A percentile compares a stretch with the other conserved stretches of the same genome.
Conservation (phyloP, 92 coral and sea anemone species). For the Porites evermanni region DNA sequence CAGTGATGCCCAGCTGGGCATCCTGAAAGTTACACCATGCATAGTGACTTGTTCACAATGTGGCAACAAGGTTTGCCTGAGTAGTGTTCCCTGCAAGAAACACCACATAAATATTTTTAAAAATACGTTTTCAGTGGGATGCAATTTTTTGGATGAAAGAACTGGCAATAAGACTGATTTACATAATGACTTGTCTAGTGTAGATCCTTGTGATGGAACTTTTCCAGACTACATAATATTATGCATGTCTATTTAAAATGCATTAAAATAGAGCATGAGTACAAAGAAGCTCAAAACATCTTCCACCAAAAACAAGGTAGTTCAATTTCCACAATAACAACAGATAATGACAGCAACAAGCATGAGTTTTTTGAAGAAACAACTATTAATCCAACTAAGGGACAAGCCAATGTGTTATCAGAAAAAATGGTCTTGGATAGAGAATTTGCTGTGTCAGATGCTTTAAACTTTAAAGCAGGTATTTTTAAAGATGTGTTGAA, state of each 20-base stretch:
- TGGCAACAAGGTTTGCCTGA: constrained; percentile 12
- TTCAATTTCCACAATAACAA: background rate
- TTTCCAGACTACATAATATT: background rate
- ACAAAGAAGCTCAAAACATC: constrained; percentile 20
- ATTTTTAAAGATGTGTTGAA: background rate
- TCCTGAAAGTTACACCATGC: constrained; percentile 32
- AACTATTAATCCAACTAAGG: background rate
- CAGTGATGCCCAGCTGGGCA: constrained; percentile 25
- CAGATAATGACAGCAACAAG: background rate
- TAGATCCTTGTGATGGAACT: too few relatives aligned
- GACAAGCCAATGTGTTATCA: background rate
- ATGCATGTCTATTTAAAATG: constrained; percentile 26
- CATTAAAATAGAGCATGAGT: constrained; percentile 27
- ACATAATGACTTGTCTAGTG: constrained; percentile 1
- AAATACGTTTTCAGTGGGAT: constrained; percentile 45
- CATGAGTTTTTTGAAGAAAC: background rate
- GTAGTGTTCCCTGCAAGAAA: constrained; percentile 55
- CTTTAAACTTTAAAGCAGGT: background rate
- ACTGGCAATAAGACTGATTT: constrained; percentile 41
- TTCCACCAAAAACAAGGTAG: background rate
- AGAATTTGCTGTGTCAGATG: background rate
- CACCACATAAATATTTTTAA: constrained; percentile 40
- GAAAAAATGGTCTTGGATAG: background rate
- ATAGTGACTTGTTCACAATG: constrained; percentile 36
- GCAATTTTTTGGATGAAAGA: constrained; percentile 45